Base-by-base conservation (phyloP, 2,113 vertebrate genomes). In the Athene noctua region DNA sequence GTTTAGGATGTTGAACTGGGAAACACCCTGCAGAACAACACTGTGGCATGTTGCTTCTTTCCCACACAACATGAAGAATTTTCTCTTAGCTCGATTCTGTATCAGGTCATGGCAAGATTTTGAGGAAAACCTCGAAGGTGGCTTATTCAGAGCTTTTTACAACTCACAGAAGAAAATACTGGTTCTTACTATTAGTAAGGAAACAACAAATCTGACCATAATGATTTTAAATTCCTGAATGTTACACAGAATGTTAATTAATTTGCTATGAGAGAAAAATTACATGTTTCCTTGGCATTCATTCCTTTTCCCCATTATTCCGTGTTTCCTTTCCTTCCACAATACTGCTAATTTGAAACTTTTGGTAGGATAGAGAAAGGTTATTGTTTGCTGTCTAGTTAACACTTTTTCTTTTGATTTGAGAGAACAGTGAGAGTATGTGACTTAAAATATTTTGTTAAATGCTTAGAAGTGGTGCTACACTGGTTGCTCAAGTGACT, bases 251-350 rank as follows among this genome's bases (percentile, higher is more conserved):
- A 23, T 15, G 5, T 51, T 82, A 20, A 32, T 71, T 59, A 27
- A 66, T 59, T 23, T 49, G 15, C 34, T 86, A 19, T 32, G 22
- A 38, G 58, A 77, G 25, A 54, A 75, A 47, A 74, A 55, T 49
- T 1, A 27, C 0, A 0, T 30, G 1, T 38, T 82, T 75, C 40
- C 5, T 66, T 74, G 27, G 5, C 27, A 25, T 58, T 67, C 1
- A 8, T 30, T 51, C 47, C 2, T 52, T 59, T 75, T 42, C n/a
- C 29, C 15, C 4, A 0, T 51, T 68, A 27, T 52, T 88, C 26
- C 18, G 19, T 5, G 5, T 91, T 58, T 87, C 34, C 15, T 90
- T 71, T 74, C 17, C 30, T 51, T 52, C 38, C 11, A 8, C 13
- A 23, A 4, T 32, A 8, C 30, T 62, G 27, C 15, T 38, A 26